These are phyloP conservation scores for Nannoperca australis DNA, from an alignment of 2,797 vertebrate genomes.

Conservation along the genomic window DNA sequence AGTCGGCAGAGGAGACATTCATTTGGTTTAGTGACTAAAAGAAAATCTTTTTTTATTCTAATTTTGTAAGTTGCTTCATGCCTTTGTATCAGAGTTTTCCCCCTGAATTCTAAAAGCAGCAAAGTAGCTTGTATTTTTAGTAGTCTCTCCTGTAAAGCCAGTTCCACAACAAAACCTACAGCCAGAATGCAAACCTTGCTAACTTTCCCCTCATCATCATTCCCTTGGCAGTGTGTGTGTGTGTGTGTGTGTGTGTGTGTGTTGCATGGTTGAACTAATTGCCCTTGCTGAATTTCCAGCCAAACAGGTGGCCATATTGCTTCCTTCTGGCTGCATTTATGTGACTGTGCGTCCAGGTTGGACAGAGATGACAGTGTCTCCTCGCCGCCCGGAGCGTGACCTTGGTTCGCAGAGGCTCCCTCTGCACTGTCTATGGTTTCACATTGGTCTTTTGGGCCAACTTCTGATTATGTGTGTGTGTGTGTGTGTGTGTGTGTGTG, in stretches of 20 bases:
- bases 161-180: slow-evolving; percentile 8
- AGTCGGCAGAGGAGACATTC: slow-evolving; percentile 9
- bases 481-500: slow-evolving; percentile 22
- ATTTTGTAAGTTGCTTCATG: slow-evolving; percentile 1
- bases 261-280: slow-evolving; percentile 74
- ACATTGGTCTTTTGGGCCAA: slow-evolving; percentile 69
- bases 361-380: slow-evolving; percentile 74
- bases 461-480: slow-evolving; percentile 47
- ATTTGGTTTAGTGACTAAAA: slow-evolving; percentile 18
- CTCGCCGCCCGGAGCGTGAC: slow-evolving; percentile 67
- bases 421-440: slow-evolving; percentile 64
- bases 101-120: neutral
- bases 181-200: slow-evolving; percentile 58
- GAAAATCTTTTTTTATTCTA: slow-evolving; percentile 16
- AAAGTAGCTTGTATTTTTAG: slow-evolving; percentile 12
- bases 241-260: slow-evolving; percentile 19
- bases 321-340: slow-evolving; percentile 72
- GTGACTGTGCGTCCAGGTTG: slow-evolving; percentile 67
- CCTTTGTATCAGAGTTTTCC: neutral
- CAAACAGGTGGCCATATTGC: slow-evolving; percentile 77
- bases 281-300: slow-evolving; percentile 65
- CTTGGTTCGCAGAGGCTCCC: slow-evolving; percentile 58
- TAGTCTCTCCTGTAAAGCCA: slow-evolving; percentile 8
- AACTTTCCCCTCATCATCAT: slow-evolving; percentile 46
- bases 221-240: slow-evolving; percentile 46